A percentile compares a stretch with the other conserved stretches of the same genome.
Evolutionary conservation across 2,113 vertebrate genomes (phyloP).

Genomic region (Halcyon malimbica): DNA sequence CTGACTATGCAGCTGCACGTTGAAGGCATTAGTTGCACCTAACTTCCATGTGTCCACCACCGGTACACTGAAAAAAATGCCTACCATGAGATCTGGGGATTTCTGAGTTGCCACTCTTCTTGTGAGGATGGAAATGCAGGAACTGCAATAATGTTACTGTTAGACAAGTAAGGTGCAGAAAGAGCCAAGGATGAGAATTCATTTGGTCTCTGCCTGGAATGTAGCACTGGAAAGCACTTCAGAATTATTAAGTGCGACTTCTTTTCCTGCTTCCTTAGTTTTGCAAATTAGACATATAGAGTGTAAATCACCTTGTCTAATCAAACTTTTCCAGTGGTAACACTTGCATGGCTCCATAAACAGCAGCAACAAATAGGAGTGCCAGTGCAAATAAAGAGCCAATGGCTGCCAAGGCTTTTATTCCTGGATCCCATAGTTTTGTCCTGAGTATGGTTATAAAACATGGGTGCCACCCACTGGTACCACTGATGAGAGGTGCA

Average conservation of each 20-base stretch:
- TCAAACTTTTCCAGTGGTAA: not conserved
- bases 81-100: rapidly evolving
- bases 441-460: not conserved
- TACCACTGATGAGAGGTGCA: not conserved
- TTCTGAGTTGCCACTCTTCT: not conserved
- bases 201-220: not conserved
- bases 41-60: not conserved
- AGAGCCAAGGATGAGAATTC: not conserved
- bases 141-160: not conserved
- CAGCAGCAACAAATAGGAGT: not conserved
- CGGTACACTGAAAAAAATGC: not conserved
- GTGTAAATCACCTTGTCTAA: not conserved
- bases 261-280: not conserved
- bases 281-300: not conserved
- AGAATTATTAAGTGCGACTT: not conserved
- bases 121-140: not conserved
- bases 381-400: not conserved
- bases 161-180: not conserved
- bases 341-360: not conserved
- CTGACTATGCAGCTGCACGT: not conserved
- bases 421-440: not conserved
- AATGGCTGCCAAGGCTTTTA: not conserved
- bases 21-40: not conserved
- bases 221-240: not conserved
- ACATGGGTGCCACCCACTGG: not conserved